A percentile compares a stretch with the other conserved stretches of the same genome.
phyloP scores from a whole-genome alignment of 2,888 invertebrate genomes.

The Harpalus rubripes region DNA sequence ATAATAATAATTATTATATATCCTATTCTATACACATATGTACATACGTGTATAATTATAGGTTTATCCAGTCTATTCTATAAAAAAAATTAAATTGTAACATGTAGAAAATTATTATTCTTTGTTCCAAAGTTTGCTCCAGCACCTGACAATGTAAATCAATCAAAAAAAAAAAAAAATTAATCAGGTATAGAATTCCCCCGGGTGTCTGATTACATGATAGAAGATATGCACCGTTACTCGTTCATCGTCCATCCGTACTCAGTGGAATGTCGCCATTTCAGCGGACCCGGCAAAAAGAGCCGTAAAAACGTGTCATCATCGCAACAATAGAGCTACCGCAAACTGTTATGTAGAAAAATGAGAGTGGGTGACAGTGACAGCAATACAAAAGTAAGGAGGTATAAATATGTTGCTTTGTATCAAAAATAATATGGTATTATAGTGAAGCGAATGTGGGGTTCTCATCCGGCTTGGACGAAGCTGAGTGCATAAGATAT shows the following conservation, averaged over 20 bases:
- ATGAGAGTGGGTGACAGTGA: neutral
- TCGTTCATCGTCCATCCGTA: neutral
- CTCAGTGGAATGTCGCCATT: neutral
- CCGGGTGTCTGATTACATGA: slow-evolving; percentile 33
- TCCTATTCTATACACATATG: neutral
- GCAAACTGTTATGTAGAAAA: neutral
- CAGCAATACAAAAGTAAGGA: neutral
- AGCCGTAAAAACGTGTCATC: neutral
- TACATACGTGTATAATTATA: neutral
- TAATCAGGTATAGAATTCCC: slow-evolving; percentile 54
- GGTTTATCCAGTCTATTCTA: neutral
- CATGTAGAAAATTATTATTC: neutral
- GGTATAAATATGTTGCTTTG: neutral
- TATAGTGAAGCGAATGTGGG: too few species aligned
- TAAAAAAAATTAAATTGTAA: neutral
- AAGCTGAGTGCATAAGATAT: too few species aligned
- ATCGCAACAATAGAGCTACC: neutral
- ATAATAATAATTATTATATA: neutral
- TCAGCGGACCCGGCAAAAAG: neutral
- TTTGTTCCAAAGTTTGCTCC: neutral
- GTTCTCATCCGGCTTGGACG: too few species aligned
- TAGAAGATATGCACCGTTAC: slow-evolving; percentile 49
- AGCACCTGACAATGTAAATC: slow-evolving; percentile 45
- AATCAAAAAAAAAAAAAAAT: slow-evolving; percentile 40
- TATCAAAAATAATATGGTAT: neutral